phyloP scores from a whole-genome alignment of 2,797 vertebrate species.

The Alcedo quadribrachys region DNA sequence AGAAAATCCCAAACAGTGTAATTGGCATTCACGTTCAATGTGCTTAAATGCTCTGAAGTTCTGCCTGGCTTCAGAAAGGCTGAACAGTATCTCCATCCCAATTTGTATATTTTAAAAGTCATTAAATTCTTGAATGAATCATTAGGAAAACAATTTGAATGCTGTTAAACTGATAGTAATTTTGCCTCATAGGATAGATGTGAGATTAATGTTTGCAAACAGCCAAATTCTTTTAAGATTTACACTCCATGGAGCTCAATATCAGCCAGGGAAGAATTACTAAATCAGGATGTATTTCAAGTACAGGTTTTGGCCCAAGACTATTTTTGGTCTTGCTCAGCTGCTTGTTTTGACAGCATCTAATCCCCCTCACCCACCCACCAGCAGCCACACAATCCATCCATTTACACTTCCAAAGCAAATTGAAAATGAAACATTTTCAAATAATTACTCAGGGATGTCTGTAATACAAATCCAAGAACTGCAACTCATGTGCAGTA shows the following conservation, averaged over 20 bases:
- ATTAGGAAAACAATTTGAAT: conserved; percentile 77
- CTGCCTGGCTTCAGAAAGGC: conserved; percentile 48
- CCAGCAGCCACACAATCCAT: conserved; percentile 11
- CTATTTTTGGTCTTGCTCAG: conserved; percentile 55
- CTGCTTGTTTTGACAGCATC: conserved; percentile 67
- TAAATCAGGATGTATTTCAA: conserved; percentile 41
- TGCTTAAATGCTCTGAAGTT: conserved; percentile 48
- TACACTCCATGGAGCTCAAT: conserved; percentile 39
- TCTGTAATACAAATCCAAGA: conserved; percentile 33
- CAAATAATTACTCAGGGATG: conserved; percentile 51
- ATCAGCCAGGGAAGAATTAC: conserved; percentile 35
- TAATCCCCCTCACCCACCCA: conserved; percentile 55
- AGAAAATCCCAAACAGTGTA: conserved; percentile 46
- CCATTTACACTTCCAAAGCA: conserved; percentile 48
- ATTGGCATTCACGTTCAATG: conserved; percentile 44
- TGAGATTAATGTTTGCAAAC: conserved; percentile 66
- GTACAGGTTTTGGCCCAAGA: conserved; percentile 53
- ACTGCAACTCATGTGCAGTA: neutral
- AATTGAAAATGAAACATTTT: conserved; percentile 47
- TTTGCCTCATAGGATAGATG: conserved; percentile 55
- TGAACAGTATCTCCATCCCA: conserved; percentile 59
- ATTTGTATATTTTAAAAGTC: conserved; percentile 72
- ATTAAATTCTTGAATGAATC: conserved; percentile 72
- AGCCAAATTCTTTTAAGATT: conserved; percentile 45
- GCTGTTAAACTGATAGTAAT: conserved; percentile 73